Conservation (phyloP, 2,797 vertebrate species). For the Echiichthys vipera region DNA sequence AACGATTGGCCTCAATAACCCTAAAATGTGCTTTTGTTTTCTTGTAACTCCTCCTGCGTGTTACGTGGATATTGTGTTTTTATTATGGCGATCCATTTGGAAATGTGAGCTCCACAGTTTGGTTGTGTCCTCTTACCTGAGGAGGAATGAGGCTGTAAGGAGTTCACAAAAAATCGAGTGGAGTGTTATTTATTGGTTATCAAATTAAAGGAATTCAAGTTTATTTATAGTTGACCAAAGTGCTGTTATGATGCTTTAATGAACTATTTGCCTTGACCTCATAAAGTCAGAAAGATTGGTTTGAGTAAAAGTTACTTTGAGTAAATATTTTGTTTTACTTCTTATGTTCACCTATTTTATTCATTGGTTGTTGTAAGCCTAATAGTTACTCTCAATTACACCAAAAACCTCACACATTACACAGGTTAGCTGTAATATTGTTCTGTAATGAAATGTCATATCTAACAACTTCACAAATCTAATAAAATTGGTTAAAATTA, state of each 20-base stretch:
- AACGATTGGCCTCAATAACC: too few species aligned
- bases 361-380: not conserved
- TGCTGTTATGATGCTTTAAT: not conserved
- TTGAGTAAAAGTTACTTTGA: not conserved
- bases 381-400: too few species aligned
- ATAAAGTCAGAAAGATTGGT: not conserved
- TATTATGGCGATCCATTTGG: not conserved
- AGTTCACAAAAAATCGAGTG: not conserved
- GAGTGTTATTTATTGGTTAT: too few species aligned
- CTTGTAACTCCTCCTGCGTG: not conserved
- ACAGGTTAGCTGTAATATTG: not conserved
- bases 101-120: not conserved
- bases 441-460: not conserved
- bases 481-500: too few species aligned
- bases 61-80: too few species aligned
- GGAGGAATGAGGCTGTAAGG: not conserved
- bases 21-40: too few species aligned
- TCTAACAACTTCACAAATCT: not conserved
- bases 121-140: not conserved
- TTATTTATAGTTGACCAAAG: too few species aligned
- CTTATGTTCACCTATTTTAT: not conserved
- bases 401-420: not conserved
- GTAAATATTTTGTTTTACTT: not conserved
- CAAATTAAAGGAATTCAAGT: too few species aligned
- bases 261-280: not conserved